Base-by-base conservation (phyloP, 2,113 vertebrate species). In the Toxotes jaculatrix region DNA sequence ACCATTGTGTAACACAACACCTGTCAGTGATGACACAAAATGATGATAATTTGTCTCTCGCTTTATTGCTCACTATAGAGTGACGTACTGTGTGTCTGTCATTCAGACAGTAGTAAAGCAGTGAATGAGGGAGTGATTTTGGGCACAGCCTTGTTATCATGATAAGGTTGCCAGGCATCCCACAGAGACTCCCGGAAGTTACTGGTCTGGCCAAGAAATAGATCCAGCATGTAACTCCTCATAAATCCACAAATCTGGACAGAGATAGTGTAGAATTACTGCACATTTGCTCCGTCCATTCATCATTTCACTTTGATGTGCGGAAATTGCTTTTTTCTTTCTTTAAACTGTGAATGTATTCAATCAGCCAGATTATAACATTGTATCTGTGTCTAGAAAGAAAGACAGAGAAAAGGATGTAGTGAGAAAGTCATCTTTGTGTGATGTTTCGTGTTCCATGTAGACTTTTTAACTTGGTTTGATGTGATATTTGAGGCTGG, bases 401-500 rank as follows among this genome's bases (percentile, higher is more conserved):
- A 75, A 70, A 57, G 40, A 71, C 6, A 65, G 7, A 38, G 32
- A 49, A 27, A 74, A 53, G 27, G 19, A 64, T 55, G 11, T 55
- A 78, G 4, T 63, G 14, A 75, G 47, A 68, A 74, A 74, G 34
- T 43, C 49, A 34, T 17, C 59, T 79, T 56, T 47, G 19, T 66
- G 14, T 71, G 27, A 59, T 49, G 10, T 38, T 66, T 27, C 31
- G 49, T 70, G 23, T 45, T 66, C 38, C 38, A 49, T 70, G 23
- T 65, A 19, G 63, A 77, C 49, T 42, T 57, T 79, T 78, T 31
- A 69, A 68, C 63, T 85, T 27, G 4, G 36, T 61, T 55, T n/a
- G n/a, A 80, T 71, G 32, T 34, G 27, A 51, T 66, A 45, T 86
- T 74, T 83, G 32, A 80, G 43, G 49, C 38, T 47, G 31, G 55